Base-by-base conservation (phyloP, 2,797 vertebrate species). In the Coendou prehensilis region DNA sequence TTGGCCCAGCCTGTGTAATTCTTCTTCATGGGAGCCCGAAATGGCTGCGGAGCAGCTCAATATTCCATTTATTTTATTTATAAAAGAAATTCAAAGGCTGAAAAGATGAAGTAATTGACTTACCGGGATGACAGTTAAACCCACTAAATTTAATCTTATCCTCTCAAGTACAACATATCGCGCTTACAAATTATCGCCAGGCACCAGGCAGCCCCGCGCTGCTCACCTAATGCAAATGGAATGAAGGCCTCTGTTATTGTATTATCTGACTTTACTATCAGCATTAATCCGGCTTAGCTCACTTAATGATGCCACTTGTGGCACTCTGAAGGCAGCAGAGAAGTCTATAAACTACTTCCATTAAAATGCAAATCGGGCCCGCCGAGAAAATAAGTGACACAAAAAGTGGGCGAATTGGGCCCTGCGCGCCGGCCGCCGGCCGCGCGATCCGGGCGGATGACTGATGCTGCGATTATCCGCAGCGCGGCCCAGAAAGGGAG, bases 261-360 rank as follows among this genome's bases (percentile, higher is more conserved):
- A 98, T 99, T 99, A 99, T 99, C 99, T 99, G 99, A 99, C 99
- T 99, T 99, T 99, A 98, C 99, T 99, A 99, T 99, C 99, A 98
- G 99, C 99, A 99, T 99, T 99, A 99, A 99, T 99, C 99, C 99
- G 99, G 99, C 99, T 99, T 99, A 99, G 99, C 99, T 99, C 99
- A 99, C 99, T 99, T 99, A 99, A 99, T 99, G 99, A 99, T 99
- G 99, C 99, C 99, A 99, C 99, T 99, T 99, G 99, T 99, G 99
- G 99, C 99, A 98, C 99, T 98, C 97, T 98, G 98, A 99, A 99
- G 99, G 99, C 99, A 99, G 99, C 98, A 97, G 99, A 99, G 99
- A 99, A 99, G 99, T 99, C 99, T 99, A 99, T 99, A 99, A 99
- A 99, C 99, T 99, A 99, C 99, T 99, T 99, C 99, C 99, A 99